Evolutionary conservation across 2,888 invertebrate genomes (phyloP), one percentile per base, ranked within the genome.

Genomic region (Caenorhabditis sp.): DNA sequence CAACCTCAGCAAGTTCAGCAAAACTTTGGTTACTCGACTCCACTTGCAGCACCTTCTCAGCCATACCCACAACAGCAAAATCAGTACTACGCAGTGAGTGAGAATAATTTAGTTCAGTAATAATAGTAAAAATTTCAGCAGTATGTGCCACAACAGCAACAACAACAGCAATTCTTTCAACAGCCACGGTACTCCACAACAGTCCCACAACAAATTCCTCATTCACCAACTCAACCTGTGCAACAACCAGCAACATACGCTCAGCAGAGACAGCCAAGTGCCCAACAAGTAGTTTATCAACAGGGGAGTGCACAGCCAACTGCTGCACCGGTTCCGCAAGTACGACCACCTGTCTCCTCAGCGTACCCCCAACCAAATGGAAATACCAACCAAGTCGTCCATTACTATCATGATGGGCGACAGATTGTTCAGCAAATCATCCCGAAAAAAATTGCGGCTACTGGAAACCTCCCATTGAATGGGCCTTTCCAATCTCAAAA

Each of bases 341-440:
- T 7, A 41, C 13, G 4, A 8, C n/a, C n/a, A n/a, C n/a, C n/a
- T n/a, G n/a, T n/a, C n/a, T n/a, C n/a, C n/a, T 17, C 15, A 27
- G 26, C 20, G 6, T 22, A 32, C 11, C 2, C 17, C 7, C 56
- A 48, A 41, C 41, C 39, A n/a, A 66, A 45, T n/a, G 52, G 30
- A 20, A 74, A 75, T 26, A 11, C 63, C 0, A 58, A 75, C 30
- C 75, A 70, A 70, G 58, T 75, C 1, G 55, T 75, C 13, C 75
- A 75, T 37, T 75, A 75, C n/a, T 75, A 75, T 11, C 37, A 75
- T 13, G 63, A 75, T 46, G 75, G 75, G 17, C 32, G 56, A 22
- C 66, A 66, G 41, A 35, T 72, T 41, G 46, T 70, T 37, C 77
- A 72, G 26, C 77, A 77, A 30, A 58, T 66, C 2, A 72, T 72